phyloP scores from a whole-genome alignment of 2,113 vertebrate species.

The Podarcis cretensis region DNA sequence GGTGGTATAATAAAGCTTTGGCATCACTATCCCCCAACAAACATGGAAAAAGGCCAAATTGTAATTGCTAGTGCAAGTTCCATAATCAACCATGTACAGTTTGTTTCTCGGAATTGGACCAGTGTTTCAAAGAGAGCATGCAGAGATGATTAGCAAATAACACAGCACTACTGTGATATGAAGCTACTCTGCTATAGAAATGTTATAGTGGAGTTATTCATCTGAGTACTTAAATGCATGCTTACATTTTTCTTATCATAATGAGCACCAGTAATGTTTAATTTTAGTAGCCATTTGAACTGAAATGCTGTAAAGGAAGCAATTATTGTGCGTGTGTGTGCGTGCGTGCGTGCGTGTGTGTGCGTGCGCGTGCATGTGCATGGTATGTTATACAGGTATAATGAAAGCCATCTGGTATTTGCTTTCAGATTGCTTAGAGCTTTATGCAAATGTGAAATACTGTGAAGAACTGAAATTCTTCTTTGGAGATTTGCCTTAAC shows the following conservation, averaged over 20 bases:
- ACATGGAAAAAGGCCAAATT: constrained; percentile 69
- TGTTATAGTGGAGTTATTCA: constrained; percentile 32
- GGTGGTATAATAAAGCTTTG: constrained; percentile 47
- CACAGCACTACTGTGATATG: constrained; percentile 33
- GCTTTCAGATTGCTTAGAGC: constrained; percentile 12
- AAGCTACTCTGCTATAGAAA: constrained; percentile 45
- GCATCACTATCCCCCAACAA: constrained; percentile 49
- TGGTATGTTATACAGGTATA: constrained; percentile 29
- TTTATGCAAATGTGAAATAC: constrained; percentile 34
- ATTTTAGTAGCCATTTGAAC: constrained; percentile 60
- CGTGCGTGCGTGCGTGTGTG: not conserved
- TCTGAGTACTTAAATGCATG: constrained; percentile 32
- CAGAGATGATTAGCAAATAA: constrained; percentile 58
- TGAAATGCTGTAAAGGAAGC: constrained; percentile 49
- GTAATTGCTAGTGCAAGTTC: constrained; percentile 65
- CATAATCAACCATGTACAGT: constrained; percentile 66
- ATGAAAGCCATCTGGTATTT: not conserved
- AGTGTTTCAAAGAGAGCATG: constrained; percentile 65
- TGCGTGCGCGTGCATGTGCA: not conserved
- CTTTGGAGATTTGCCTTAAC: constrained; percentile 11
- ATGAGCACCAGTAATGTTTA: constrained; percentile 42
- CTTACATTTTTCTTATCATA: constrained; percentile 56
- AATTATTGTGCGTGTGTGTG: constrained; percentile 37
- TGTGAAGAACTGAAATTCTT: constrained; percentile 29
- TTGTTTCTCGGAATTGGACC: constrained; percentile 59